A percentile compares a stretch with the other conserved stretches of the same genome.
phyloP scores from a whole-genome alignment of 2,888 invertebrate genomes.

The Agelastica alni region DNA sequence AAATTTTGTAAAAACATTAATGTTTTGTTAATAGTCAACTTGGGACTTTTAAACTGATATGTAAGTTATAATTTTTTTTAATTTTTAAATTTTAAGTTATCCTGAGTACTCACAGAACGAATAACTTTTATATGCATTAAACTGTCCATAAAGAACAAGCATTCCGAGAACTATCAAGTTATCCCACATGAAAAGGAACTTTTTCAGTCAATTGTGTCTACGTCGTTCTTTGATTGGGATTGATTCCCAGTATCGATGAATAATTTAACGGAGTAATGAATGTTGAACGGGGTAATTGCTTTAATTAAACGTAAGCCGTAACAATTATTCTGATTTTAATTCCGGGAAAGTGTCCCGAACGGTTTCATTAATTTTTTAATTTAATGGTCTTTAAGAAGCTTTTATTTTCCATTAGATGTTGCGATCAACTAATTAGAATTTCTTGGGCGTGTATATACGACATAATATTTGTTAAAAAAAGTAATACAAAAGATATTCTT shows the following conservation, averaged over 20 bases:
- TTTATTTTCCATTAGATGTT: neutral
- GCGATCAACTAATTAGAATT: too few species aligned
- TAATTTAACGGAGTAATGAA: conserved; percentile 32
- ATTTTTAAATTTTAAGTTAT: too few species aligned
- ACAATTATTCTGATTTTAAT: conserved; percentile 28
- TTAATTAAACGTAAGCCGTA: conserved; percentile 35
- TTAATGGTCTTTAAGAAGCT: too few species aligned
- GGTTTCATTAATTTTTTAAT: neutral
- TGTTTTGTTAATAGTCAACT: too few species aligned
- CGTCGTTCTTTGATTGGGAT: conserved; percentile 24
- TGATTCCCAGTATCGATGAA: conserved; percentile 29
- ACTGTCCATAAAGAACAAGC: conserved; percentile 20
- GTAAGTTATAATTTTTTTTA: too few species aligned
- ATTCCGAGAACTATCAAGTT: conserved; percentile 22
- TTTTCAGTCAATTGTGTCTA: conserved; percentile 18
- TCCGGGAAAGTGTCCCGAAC: neutral
- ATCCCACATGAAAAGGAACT: conserved; percentile 21
- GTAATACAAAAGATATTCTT: too few species aligned
- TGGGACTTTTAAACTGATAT: too few species aligned
- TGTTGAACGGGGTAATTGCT: conserved; percentile 36
- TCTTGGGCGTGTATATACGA: too few species aligned
- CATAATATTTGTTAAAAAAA: too few species aligned
- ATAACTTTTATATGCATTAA: conserved; percentile 15
- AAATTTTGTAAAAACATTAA: too few species aligned
- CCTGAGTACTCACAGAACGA: neutral